Percentiles rank a stretch among this genome's conserved stretches.
phyloP scores from a whole-genome alignment of 2,888 invertebrate genomes.

The Torymus texanus region DNA sequence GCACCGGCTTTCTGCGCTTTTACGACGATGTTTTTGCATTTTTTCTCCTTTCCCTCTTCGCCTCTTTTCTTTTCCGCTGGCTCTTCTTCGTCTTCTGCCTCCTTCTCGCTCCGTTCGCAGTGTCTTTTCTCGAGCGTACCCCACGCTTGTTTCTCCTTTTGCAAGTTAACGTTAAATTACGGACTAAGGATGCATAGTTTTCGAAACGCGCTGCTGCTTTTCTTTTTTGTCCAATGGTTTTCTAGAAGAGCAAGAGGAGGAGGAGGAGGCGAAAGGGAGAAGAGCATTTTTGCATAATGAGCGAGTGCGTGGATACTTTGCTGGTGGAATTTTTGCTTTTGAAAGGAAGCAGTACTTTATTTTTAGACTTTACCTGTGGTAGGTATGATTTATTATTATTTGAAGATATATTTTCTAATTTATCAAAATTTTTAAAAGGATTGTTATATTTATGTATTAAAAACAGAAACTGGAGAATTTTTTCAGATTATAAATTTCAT shows the following conservation, averaged over 20 bases:
- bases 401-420: no score
- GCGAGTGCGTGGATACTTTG: background rate
- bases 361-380: no score
- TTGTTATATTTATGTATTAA: no score
- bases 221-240: background rate
- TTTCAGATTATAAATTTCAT: no score
- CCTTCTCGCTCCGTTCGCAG: background rate
- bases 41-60: background rate
- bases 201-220: background rate
- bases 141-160: background rate
- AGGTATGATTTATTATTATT: no score
- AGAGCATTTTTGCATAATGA: background rate
- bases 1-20: constrained; percentile 18
- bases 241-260: background rate
- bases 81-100: background rate
- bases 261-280: background rate
- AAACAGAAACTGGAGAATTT: no score
- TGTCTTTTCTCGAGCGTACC: no score
- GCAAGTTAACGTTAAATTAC: constrained; percentile 9
- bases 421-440: no score
- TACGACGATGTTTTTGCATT: constrained; percentile 26
- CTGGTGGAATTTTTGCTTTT: background rate
- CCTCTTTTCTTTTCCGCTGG: background rate
- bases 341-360: no score
- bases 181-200: constrained; percentile 3